Evolutionary conservation across 2,888 invertebrate species (phyloP), one percentile per base, ranked within the genome.

Genomic region (Hybos culiciformis): DNA sequence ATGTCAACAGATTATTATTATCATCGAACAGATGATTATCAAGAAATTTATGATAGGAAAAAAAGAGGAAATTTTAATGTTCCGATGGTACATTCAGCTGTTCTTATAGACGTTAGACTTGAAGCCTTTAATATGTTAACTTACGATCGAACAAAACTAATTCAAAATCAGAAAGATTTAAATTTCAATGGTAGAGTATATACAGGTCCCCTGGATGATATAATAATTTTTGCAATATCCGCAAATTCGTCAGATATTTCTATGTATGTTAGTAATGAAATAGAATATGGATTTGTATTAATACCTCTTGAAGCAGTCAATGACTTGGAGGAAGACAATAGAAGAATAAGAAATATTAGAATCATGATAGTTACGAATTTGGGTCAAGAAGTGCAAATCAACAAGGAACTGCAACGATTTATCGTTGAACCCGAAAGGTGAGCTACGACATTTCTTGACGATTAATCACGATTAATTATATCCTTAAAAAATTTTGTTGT

Each of bases 21-120:
- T 58, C 65, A 74, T 50, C 72, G 93, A 54, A 86, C 90, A 0
- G 82, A 85, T 5, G 79, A 84, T 36, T 97, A 96, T 60, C 77
- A 81, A 53, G 77, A 80, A 2, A 86, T 94, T 39, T 68, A 87
- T 34, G 72, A 78, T 48, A 66, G 79, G 12, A 71, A 78, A 45
- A 73, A 74, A 42, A 58, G 65, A 2, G 93, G 92, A 1, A 84
- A 86, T 56, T 85, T 83, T 58, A 56, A 68, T 5, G 94, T 96
- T 1, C 90, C 93, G 0, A 87, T 94, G 91, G 76, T 94, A 3
- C 93, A 93, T 60, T 82, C 85, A 1, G 84, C 87, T 5, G 78
- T 94, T 12, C 67, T 97, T 32, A 72, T 96, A 26, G 72, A 88
- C 59, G 63, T 97, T 43, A 72, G 75, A 15, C 66, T 68, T 43